phyloP scores from a whole-genome alignment of 2,888 invertebrate species.

The Coelinius sp. region DNA sequence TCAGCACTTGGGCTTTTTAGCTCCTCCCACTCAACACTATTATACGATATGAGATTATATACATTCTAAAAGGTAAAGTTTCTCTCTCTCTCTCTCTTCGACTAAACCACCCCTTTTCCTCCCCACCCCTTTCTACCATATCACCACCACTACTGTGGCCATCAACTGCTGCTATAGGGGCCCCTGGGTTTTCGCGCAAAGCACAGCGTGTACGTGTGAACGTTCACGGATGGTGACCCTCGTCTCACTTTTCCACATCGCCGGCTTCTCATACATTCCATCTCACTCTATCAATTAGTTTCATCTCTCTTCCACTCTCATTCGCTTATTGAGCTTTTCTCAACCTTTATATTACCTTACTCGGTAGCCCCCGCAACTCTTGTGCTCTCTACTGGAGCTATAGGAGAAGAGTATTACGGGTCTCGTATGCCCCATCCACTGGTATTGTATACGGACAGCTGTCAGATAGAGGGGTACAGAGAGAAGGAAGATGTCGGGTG shows the following conservation, averaged over 20 bases:
- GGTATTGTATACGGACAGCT: slow-evolving; percentile 71
- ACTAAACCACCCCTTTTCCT: neutral
- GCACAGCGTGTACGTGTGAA: slow-evolving; percentile 50
- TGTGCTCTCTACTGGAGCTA: slow-evolving; percentile 13
- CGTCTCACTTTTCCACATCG: slow-evolving; percentile 41
- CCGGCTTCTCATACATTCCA: slow-evolving; percentile 39
- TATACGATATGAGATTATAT: neutral
- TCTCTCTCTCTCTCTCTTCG: neutral
- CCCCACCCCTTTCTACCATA: slow-evolving; percentile 11
- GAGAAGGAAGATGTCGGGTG: neutral
- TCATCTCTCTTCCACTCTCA: slow-evolving; percentile 69
- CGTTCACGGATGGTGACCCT: slow-evolving; percentile 50
- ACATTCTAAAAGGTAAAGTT: neutral
- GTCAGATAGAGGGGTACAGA: slow-evolving; percentile 59
- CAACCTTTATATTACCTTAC: slow-evolving; percentile 32
- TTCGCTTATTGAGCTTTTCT: slow-evolving; percentile 26
- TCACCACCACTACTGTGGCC: slow-evolving; percentile 38
- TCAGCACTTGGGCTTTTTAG: slow-evolving; percentile 41
- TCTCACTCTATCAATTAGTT: too few species aligned
- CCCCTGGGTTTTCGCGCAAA: slow-evolving; percentile 39
- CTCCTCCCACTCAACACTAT: slow-evolving; percentile 38
- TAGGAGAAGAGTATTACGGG: slow-evolving; percentile 8
- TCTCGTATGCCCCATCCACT: slow-evolving; percentile 68
- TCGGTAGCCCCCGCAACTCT: slow-evolving; percentile 35
- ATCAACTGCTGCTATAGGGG: slow-evolving; percentile 19